Conservation (phyloP, 2,888 invertebrate genomes). For the Tetropium fuscum region DNA sequence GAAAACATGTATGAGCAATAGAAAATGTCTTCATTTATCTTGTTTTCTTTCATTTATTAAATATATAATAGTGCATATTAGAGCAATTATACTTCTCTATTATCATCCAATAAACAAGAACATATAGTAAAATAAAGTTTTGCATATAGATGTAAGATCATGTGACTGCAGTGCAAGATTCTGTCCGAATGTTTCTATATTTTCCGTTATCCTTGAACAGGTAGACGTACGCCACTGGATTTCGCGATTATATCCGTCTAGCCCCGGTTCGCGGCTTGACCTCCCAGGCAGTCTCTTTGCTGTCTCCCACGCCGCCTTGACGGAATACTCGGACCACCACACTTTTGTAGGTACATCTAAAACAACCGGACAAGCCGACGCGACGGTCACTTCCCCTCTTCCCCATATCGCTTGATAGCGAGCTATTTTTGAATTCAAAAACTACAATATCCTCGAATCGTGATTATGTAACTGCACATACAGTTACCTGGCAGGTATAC, state of each 20-base stretch:
- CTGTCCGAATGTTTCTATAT: no score
- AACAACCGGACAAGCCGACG: conserved; percentile 22
- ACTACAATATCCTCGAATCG: conserved; percentile 53
- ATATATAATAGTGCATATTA: no score
- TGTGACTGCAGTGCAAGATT: no score
- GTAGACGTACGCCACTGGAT: conserved; percentile 29
- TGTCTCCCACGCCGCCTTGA: conserved; percentile 55
- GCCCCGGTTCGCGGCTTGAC: conserved; percentile 54
- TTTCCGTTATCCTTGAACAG: no score
- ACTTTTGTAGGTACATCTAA: conserved; percentile 22
- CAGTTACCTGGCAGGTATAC: conserved; percentile 57
- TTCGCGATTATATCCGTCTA: conserved; percentile 35
- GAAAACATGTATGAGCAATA: no score
- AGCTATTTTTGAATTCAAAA: conserved; percentile 42
- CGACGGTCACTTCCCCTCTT: conserved; percentile 38
- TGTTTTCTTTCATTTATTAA: no score
- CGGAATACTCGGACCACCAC: conserved; percentile 37
- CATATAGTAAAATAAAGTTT: no score
- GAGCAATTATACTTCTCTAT: no score
- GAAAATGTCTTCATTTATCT: no score
- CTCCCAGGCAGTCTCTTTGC: conserved; percentile 54
- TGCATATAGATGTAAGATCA: no score
- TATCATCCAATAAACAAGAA: no score
- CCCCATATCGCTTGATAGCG: conserved; percentile 29
- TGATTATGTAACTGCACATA: conserved; percentile 61